Evolutionary conservation across 23 tunicate genomes (phyloP), one percentile per base, ranked within the genome.

Genomic region (Styela plicata): DNA sequence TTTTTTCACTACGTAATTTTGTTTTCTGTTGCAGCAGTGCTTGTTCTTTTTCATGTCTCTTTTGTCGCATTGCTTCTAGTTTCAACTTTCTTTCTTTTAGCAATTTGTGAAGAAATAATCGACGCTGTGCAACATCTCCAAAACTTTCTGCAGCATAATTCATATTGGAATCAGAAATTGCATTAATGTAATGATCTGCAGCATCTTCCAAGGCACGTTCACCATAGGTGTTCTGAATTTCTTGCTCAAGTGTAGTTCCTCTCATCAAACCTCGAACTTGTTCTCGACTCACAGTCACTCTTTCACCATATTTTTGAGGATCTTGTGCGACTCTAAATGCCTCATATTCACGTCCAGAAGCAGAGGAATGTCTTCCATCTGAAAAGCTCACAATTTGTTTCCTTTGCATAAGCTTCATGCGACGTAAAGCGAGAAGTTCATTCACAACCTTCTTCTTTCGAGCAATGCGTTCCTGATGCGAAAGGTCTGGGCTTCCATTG

Each of bases 341-440:
- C 44, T 76, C 81, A 24, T 76, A 76, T 1, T 24, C 66, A 1
- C 64, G 29, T 21, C 81, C 81, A 5, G 67, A 33, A 27, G 25
- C n/a, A 21, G 64, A 24, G 16, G 81, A 76, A 27, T 44, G 31
- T 21, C 30, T 21, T 52, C 23, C 24, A 17, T 22, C 0, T 36
- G 81, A 57, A 21, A 28, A 28, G 7, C 32, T 33, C 64, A 1
- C 63, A 21, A 36, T n/a, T 57, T 76, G n/a, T 35, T 44, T 68
- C 23, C 70, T 70, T 35, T 80, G 90, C 44, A 74, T 74, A 1
- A 71, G 52, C 57, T 85, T 90, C 88, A 85, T 85, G 61, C 89
- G 79, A 0, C 96, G 86, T 16, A 90, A 77, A n/a, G 96, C 96
- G 84, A 90, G 83, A 28, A 90, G 76, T 35, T 90, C 96, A 69